phyloP scores from a whole-genome alignment of 1,140 invertebrate species.

The Drosophila repleta region DNA sequence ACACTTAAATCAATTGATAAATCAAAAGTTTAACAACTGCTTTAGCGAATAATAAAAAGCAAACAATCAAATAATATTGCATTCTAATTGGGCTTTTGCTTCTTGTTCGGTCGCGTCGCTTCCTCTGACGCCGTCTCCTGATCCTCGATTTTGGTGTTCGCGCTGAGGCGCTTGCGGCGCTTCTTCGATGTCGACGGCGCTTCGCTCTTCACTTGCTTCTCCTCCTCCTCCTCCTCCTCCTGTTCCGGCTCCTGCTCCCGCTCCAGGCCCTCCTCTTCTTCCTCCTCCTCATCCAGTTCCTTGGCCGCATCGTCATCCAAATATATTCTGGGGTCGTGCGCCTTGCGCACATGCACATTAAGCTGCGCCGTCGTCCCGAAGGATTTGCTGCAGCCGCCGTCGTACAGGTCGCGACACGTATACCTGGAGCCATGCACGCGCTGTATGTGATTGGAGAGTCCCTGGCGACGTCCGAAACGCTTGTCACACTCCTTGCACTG shows the following conservation, averaged over 20 bases:
- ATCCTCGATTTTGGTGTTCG: constrained; percentile 42
- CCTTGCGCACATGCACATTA: constrained; percentile 56
- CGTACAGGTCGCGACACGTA: constrained; percentile 45
- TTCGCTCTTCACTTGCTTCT: constrained; percentile 23
- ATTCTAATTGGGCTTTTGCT: not conserved
- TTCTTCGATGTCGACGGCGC: constrained; percentile 45
- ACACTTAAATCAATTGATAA: constrained; percentile 55
- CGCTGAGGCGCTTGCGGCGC: constrained; percentile 33
- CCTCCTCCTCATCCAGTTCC: not conserved
- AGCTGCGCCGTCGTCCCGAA: constrained; percentile 43
- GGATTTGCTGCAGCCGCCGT: constrained; percentile 48
- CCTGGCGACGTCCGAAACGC: constrained; percentile 66
- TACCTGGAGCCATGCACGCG: constrained; percentile 52
- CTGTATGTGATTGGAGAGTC: constrained; percentile 62
- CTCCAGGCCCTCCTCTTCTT: not conserved
- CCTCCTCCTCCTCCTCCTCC: constrained; percentile 6
- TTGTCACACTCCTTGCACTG: constrained; percentile 62
- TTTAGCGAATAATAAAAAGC: constrained; percentile 53
- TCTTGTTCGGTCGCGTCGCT: constrained; percentile 13
- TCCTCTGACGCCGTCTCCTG: constrained; percentile 7
- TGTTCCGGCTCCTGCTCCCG: not conserved
- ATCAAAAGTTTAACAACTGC: constrained; percentile 53
- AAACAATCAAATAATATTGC: constrained; percentile 18
- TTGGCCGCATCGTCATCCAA: constrained; percentile 29
- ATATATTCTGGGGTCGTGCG: constrained; percentile 40